A percentile compares a stretch with the other conserved stretches of the same genome.
phyloP scores from a whole-genome alignment of 2,113 vertebrate genomes.

The Apodemus speciosus region DNA sequence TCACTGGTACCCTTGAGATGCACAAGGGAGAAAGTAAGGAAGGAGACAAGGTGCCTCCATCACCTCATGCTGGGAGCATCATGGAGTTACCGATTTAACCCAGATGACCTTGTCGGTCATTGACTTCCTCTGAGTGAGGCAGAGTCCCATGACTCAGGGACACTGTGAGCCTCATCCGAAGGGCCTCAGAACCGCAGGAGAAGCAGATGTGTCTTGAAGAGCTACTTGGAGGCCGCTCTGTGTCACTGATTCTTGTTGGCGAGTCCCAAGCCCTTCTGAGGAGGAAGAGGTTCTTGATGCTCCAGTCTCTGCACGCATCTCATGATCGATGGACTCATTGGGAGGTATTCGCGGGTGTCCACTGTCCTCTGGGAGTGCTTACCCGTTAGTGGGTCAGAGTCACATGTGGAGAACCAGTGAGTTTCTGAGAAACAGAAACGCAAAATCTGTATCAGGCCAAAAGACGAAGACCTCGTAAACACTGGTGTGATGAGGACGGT shows the following conservation, averaged over 20 bases:
- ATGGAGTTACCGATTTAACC: neutral
- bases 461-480: neutral
- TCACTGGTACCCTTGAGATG: neutral
- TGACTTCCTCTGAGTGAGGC: neutral
- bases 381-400: neutral
- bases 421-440: neutral
- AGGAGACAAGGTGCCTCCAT: neutral
- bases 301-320: neutral
- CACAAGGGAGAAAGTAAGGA: neutral
- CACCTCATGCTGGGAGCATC: neutral
- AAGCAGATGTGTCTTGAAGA: neutral
- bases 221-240: neutral
- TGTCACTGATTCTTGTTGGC: neutral
- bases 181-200: neutral
- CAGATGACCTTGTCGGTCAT: neutral
- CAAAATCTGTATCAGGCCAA: neutral
- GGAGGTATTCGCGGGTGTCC: too few species aligned
- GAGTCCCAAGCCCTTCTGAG: neutral
- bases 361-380: neutral
- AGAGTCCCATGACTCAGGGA: neutral
- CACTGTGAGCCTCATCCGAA: neutral
- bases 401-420: neutral
- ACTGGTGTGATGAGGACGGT: neutral
- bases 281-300: neutral
- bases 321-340: accelerated